A percentile compares a stretch with the other conserved stretches of the same genome.
phyloP scores from a whole-genome alignment of 2,797 vertebrate species.

The Amniataba percoides region DNA sequence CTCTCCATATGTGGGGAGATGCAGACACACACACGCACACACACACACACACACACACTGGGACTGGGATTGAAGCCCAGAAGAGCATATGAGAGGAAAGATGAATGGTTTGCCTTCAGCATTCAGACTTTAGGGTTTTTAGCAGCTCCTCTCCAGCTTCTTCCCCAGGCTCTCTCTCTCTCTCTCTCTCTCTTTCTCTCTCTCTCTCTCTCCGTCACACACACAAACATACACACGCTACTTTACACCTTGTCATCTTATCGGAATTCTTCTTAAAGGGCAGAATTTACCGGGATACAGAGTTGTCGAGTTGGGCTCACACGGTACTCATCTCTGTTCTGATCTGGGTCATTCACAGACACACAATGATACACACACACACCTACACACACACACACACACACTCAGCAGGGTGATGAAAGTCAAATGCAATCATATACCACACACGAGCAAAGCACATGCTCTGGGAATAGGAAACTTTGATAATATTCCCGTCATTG shows the following conservation, averaged over 20 bases:
- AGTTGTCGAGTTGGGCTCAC: conserved; percentile 36
- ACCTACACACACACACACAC: conserved; percentile 36
- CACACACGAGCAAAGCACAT: conserved; percentile 55
- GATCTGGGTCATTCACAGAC: conserved; percentile 73
- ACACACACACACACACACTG: conserved; percentile 19
- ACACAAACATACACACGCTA: conserved; percentile 15
- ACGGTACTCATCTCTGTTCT: conserved; percentile 58
- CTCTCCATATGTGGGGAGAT: conserved; percentile 66
- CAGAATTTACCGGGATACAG: conserved; percentile 41
- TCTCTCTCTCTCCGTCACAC: not conserved
- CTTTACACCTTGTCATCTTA: conserved; percentile 16
- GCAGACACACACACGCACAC: conserved; percentile 31
- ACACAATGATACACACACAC: conserved; percentile 34
- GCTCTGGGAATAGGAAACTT: conserved; percentile 55
- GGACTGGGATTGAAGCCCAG: conserved; percentile 75
- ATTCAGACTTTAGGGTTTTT: conserved; percentile 70
- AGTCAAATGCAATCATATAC: conserved; percentile 78
- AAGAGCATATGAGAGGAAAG: conserved; percentile 77
- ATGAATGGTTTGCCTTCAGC: conserved; percentile 79
- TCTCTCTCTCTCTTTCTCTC: not conserved
- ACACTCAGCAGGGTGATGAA: conserved; percentile 74
- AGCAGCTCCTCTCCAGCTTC: conserved; percentile 17
- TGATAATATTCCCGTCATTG: conserved; percentile 40
- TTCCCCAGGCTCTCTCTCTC: not conserved
- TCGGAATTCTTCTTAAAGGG: not conserved